These are phyloP conservation scores for Trididemnum miniatum DNA, from an alignment of 23 tunicate species.

Conservation along the genomic window DNA sequence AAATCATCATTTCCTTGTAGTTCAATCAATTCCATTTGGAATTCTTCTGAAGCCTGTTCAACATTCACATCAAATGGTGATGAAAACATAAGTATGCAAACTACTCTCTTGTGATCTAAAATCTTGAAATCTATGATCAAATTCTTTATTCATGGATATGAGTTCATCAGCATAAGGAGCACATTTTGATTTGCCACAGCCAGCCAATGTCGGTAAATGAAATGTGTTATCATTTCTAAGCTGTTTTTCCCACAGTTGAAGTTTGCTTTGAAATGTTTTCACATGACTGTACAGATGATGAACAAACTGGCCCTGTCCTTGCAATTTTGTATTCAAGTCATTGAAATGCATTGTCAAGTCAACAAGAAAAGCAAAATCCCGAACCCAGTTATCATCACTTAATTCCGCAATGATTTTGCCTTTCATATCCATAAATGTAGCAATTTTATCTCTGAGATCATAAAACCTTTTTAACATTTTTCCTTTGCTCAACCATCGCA, in stretches of 20 bases:
- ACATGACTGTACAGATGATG: conserved; percentile 35
- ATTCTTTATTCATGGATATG: conserved; percentile 3
- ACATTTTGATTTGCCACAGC: no score
- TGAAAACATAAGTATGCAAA: conserved; percentile 22
- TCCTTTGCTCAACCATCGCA: conserved; percentile 32
- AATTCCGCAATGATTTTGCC: neutral
- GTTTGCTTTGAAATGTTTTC: conserved; percentile 46
- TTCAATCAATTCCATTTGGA: conserved; percentile 28
- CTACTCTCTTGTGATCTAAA: neutral
- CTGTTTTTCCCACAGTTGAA: conserved; percentile 53
- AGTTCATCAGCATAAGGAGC: neutral
- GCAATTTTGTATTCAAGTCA: conserved; percentile 21
- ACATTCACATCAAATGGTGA: conserved; percentile 3
- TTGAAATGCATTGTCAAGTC: conserved; percentile 36
- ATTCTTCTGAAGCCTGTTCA: conserved; percentile 3
- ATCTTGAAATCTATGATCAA: conserved; percentile 17
- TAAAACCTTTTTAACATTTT: conserved; percentile 25
- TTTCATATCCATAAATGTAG: neutral
- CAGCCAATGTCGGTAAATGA: conserved; percentile 51
- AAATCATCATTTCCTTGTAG: neutral
- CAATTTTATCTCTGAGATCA: conserved; percentile 36
- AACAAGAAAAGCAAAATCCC: conserved; percentile 30
- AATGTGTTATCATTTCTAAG: conserved; percentile 39
- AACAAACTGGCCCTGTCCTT: conserved; percentile 7
- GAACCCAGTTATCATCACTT: conserved; percentile 1